Conservation (phyloP, 1,140 invertebrate species). For the Coenobita brevimanus region DNA sequence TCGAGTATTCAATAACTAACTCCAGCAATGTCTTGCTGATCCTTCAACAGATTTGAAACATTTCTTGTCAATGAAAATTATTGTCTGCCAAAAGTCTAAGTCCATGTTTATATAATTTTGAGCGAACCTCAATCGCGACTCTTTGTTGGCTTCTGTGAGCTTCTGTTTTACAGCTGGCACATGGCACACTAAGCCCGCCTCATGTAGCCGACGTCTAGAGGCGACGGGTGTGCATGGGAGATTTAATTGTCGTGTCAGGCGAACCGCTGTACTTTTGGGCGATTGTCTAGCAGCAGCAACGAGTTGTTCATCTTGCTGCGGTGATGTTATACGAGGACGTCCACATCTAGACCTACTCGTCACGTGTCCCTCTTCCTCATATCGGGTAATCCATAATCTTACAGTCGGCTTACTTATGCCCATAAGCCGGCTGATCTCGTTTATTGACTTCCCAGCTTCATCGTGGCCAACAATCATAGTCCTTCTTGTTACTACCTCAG, state of each 20-base stretch:
- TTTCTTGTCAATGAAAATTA: conserved; percentile 16
- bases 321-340: no score
- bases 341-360: no score
- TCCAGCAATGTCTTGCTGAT: neutral
- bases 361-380: no score
- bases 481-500: no score
- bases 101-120: neutral
- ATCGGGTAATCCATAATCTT: no score
- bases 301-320: no score
- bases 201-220: neutral
- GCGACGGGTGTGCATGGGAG: neutral
- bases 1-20: neutral
- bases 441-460: no score
- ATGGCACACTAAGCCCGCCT: neutral
- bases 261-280: neutral
- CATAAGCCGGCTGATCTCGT: no score
- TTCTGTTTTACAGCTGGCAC: neutral
- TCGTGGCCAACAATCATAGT: no score
- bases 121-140: neutral
- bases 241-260: neutral
- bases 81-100: neutral
- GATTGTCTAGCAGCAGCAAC: no score
- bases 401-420: no score
- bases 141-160: neutral
- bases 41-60: neutral